These are phyloP conservation scores for Polyodon spathula DNA, from an alignment of 2,113 vertebrate genomes.

Conservation along the genomic window DNA sequence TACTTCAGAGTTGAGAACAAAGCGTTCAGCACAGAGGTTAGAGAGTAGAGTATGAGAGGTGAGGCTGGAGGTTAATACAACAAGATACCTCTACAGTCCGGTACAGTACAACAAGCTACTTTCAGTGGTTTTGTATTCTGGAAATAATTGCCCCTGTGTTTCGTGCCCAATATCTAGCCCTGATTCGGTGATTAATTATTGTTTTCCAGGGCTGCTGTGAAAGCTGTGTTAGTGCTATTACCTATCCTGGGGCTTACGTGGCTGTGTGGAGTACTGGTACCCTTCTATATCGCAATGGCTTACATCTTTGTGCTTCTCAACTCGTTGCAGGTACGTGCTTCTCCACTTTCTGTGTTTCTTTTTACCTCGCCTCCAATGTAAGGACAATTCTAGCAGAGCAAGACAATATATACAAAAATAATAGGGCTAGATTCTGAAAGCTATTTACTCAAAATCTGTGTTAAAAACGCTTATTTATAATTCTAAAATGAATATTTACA, in stretches of 20 bases:
- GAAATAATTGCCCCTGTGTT: background rate
- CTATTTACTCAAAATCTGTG: no score
- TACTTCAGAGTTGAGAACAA: no score
- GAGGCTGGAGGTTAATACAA: no score
- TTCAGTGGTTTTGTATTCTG: background rate
- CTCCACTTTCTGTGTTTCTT: background rate
- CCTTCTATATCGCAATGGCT: conserved; percentile 59
- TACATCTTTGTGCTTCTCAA: conserved; percentile 66
- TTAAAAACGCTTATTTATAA: no score
- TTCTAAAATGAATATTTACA: no score
- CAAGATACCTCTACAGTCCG: no score
- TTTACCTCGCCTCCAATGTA: background rate
- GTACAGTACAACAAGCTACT: background rate
- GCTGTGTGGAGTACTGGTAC: conserved; percentile 61
- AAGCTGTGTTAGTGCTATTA: conserved; percentile 61
- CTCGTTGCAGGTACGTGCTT: conserved; percentile 55
- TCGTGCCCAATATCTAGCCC: conserved; percentile 11
- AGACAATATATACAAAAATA: no score
- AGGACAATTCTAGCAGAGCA: no score
- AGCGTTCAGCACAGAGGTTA: no score
- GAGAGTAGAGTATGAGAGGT: no score
- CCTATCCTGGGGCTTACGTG: conserved; percentile 67
- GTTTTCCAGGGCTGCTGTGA: conserved; percentile 53
- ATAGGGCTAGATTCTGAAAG: no score
- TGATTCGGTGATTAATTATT: background rate